Percentiles rank a stretch among this genome's conserved stretches.
Evolutionary conservation across 2,888 invertebrate species (phyloP).

Genomic region (Liopterus haemorrhoidalis): DNA sequence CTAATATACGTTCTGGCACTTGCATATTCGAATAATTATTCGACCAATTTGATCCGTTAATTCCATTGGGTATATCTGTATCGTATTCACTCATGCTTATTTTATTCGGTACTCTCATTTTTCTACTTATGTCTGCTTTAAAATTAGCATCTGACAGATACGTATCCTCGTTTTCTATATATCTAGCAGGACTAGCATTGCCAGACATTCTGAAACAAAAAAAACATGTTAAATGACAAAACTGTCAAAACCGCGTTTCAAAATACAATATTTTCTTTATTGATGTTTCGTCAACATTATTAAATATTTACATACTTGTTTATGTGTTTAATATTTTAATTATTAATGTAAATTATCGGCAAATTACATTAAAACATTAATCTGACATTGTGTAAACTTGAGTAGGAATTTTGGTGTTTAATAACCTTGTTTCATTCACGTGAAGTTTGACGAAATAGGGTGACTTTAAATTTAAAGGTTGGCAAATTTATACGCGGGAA

Average conservation of each 20-base stretch:
- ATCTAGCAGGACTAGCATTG: conserved; percentile 56
- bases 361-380: no score
- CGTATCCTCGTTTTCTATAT: conserved; percentile 61
- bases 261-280: not conserved
- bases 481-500: no score
- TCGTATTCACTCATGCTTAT: conserved; percentile 71
- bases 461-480: no score
- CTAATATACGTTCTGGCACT: conserved; percentile 88
- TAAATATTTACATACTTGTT: no score
- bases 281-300: no score
- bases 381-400: no score
- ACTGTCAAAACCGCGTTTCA: not conserved
- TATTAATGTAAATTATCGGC: no score
- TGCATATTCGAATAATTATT: conserved; percentile 77
- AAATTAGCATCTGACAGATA: conserved; percentile 54
- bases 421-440: no score
- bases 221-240: conserved; percentile 5
- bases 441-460: no score
- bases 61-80: conserved; percentile 53
- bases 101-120: conserved; percentile 76
- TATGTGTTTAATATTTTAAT: no score
- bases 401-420: no score
- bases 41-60: conserved; percentile 56
- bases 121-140: conserved; percentile 70
- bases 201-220: conserved; percentile 50